Evolutionary conservation across 2,797 vertebrate species (phyloP).

Genomic region (Chromobotia macracanthus): DNA sequence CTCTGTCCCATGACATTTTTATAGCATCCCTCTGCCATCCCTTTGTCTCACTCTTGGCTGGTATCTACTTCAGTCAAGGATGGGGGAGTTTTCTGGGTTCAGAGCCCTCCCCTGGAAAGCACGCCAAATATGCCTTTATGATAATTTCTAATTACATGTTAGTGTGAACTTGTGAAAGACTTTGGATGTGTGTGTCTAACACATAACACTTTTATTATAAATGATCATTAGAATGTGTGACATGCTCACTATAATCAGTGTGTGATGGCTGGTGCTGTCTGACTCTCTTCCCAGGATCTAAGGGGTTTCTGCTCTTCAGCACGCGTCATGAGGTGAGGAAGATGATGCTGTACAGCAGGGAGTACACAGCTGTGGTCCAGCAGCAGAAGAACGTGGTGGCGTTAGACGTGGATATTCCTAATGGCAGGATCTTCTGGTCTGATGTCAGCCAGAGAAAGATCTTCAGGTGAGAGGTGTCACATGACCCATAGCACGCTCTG

Average conservation of each 20-base stretch:
- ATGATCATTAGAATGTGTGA: not conserved
- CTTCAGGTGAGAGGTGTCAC: slow-evolving; percentile 79
- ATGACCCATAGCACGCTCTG: not conserved
- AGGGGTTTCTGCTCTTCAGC: slow-evolving; percentile 85
- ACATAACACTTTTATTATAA: too few relatives aligned
- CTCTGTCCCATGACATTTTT: too few relatives aligned
- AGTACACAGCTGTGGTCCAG: slow-evolving; percentile 80
- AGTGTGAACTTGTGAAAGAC: too few relatives aligned
- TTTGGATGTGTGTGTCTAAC: too few relatives aligned
- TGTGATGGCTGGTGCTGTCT: too few relatives aligned
- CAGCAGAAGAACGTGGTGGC: slow-evolving; percentile 82
- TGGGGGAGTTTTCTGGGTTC: too few relatives aligned
- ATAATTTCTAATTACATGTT: too few relatives aligned
- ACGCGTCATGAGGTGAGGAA: slow-evolving; percentile 85
- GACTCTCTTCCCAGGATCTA: slow-evolving; percentile 66
- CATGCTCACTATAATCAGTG: not conserved
- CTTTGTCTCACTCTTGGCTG: too few relatives aligned
- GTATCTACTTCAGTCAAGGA: too few relatives aligned
- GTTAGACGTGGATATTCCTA: slow-evolving; percentile 83
- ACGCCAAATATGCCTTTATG: too few relatives aligned
- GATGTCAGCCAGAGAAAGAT: slow-evolving; percentile 84
- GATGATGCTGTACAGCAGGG: slow-evolving; percentile 78
- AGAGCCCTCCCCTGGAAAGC: too few relatives aligned
- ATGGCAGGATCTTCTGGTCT: slow-evolving; percentile 85
- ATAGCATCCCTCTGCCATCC: too few relatives aligned